Conservation (phyloP, 2,113 vertebrate species). For the Hystrix brachyura region DNA sequence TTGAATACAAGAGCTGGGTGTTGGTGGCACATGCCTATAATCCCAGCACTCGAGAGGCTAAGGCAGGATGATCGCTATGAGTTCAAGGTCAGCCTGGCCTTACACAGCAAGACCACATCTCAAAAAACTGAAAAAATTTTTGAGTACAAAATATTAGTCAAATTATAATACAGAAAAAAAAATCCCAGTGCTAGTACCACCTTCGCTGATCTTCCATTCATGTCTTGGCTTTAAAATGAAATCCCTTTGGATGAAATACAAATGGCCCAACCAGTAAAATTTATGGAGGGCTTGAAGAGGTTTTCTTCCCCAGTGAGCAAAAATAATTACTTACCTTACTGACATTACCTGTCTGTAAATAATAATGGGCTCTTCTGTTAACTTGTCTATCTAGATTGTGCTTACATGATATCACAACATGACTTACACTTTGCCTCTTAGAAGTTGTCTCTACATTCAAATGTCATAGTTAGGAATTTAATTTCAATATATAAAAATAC, state of each 20-base stretch:
- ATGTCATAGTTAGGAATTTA: constrained; percentile 16
- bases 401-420: background rate
- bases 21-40: background rate
- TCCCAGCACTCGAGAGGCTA: background rate
- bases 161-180: background rate
- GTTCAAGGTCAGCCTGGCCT: background rate
- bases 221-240: background rate
- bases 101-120: background rate
- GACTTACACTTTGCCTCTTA: constrained; percentile 21
- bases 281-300: background rate
- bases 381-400: background rate
- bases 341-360: background rate
- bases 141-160: constrained; percentile 5
- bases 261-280: background rate
- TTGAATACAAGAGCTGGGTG: background rate
- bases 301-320: background rate
- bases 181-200: background rate
- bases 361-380: background rate
- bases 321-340: constrained; percentile 41
- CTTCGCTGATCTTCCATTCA: background rate
- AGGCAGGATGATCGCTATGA: no score
- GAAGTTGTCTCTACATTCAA: constrained; percentile 1
- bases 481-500: constrained; percentile 54
- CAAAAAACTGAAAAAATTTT: background rate
- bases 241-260: background rate